Base-by-base conservation (phyloP, 2,797 vertebrate species). In the Lycodopsis pacificus region DNA sequence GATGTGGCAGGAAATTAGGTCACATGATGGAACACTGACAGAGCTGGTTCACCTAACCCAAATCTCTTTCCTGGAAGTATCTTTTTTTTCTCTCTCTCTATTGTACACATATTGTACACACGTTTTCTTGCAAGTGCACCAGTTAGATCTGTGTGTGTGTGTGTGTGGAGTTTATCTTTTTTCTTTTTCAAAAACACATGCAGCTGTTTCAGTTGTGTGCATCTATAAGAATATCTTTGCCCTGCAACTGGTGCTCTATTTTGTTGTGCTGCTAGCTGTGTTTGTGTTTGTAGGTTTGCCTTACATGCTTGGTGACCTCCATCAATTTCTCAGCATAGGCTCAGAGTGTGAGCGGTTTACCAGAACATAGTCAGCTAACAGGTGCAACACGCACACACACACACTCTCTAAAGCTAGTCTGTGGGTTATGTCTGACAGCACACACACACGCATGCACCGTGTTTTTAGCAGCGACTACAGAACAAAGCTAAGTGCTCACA, bases 1-100 rank as follows among this genome's bases (percentile, higher is more conserved):
- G 91, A 94, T 92, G 91, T 94, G 92, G 91, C 88, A 92, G 92
- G 88, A 91, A 93, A 88, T 89, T 70, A 83, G 88, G 80, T 91
- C 91, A 90, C 89, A 90, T 88, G 88, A 86, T 81, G 80, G 89
- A 92, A 88, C 87, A 65, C 48, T 83, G 81, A 89, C 75, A 86
- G 81, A 79, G 85, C 68, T 77, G 73, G 71, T 82, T 91, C 86
- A 89, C 87, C 79, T 90, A 91, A 89, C 90, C 88, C 84, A 85
- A 81, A 92, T 91, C 71, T 80, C 85, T 90, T 93, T 92, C 92
- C 88, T 92, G 90, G 91, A 93, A 93, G 80, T 84, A 64, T 58
- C 3, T 80, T 42, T 58, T 68, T 22, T 66, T 1, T 81, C 1
- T 77, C 20, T 76, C 15, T 82, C 44, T 83, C 36, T 81, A 25